Percentiles rank a stretch among this genome's conserved stretches.
phyloP scores from a whole-genome alignment of 2,797 vertebrate species.

The Siniperca obscura region DNA sequence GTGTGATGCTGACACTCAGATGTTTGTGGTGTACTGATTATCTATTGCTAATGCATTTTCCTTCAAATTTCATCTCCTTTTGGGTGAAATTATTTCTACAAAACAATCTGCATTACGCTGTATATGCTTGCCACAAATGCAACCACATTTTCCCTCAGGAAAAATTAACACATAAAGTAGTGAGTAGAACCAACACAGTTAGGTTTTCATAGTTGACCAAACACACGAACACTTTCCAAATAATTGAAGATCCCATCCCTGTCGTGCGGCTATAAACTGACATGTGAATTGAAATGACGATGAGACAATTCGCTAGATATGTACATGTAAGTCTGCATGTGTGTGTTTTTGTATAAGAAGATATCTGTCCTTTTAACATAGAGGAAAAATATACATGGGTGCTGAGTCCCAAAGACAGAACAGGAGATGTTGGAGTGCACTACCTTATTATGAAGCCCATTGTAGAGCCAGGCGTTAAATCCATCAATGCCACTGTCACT shows the following conservation, averaged over 20 bases:
- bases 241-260: neutral
- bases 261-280: neutral
- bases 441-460: slow-evolving; percentile 88
- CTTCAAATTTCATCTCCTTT: neutral
- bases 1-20: neutral
- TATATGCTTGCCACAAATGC: neutral
- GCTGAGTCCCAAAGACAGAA: slow-evolving; percentile 86
- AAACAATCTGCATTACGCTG: neutral
- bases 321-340: neutral
- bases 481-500: slow-evolving; percentile 81
- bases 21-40: neutral
- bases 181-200: neutral
- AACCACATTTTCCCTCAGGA: neutral
- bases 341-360: slow-evolving; percentile 27
- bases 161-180: neutral
- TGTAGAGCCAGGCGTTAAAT: slow-evolving; percentile 81
- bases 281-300: neutral
- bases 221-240: neutral
- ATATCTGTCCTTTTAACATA: slow-evolving; percentile 69
- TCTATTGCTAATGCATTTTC: too few relatives aligned
- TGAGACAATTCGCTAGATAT: neutral
- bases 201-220: neutral
- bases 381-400: slow-evolving; percentile 91
- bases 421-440: slow-evolving; percentile 86
- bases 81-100: neutral